Evolutionary conservation across 2,797 vertebrate genomes (phyloP), one percentile per base, ranked within the genome.

Genomic region (Anas bernieri): DNA sequence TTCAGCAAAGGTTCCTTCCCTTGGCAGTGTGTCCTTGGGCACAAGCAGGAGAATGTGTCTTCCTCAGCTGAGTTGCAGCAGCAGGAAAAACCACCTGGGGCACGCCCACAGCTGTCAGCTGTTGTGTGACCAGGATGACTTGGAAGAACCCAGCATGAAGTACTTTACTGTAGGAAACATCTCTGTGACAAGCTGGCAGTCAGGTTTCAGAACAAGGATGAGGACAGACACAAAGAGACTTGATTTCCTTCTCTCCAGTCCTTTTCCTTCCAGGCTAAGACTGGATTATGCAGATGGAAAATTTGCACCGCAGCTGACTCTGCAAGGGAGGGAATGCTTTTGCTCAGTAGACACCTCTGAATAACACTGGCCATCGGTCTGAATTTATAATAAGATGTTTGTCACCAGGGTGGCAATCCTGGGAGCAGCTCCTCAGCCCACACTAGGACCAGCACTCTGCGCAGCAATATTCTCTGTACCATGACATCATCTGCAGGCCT

Each of bases 401-500:
- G 76, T 50, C 41, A 77, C 7, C 41, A 39, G 50, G 10, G 37
- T 54, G 48, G 22, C 77, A 35, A 52, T 35, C 41, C 54, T 2
- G 3, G 70, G 77, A 76, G 66, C 69, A 33, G 78, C 55, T 88
- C 66, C 70, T 74, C 54, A 61, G 80, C 59, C 81, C 35, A 6
- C 2, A 5, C 13, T 2, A 20, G 70, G 52, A 25, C 62, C 89
- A 50, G 39, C 1, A 2, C 61, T 62, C 41, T 50, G n/a, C 52
- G 66, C 66, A 91, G 85, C 86, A 77, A 52, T 21, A 16, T 26
- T 58, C 33, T 55, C 30, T n/a, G 54, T 12, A 13, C 74, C 48
- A 5, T 55, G 63, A 88, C 74, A 79, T 80, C 92, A 83, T 21
- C 52, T 14, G 13, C 52, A 33, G 92, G 74, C 86, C 94, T 75